phyloP scores from a whole-genome alignment of 2,113 vertebrate species.

The Columba janthina region DNA sequence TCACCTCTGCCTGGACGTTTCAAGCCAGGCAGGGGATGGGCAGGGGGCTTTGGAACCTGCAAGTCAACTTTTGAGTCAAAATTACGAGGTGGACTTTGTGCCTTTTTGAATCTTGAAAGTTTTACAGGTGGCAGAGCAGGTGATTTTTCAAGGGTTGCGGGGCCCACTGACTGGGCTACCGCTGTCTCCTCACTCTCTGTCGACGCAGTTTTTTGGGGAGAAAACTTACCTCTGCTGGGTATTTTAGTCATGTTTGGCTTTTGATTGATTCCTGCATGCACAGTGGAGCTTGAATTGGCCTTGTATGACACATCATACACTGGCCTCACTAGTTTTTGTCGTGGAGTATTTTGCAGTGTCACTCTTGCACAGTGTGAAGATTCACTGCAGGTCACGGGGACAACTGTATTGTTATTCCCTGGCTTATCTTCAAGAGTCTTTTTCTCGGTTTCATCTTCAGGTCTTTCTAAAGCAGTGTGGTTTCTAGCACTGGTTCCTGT shows the following conservation, averaged over 20 bases:
- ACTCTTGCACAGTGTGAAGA: slow-evolving; percentile 58
- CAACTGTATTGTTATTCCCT: slow-evolving; percentile 52
- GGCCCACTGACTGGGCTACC: background rate
- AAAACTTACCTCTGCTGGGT: slow-evolving; percentile 78
- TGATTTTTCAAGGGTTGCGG: slow-evolving; percentile 74
- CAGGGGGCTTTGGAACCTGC: slow-evolving; percentile 64
- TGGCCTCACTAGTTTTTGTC: slow-evolving; percentile 76
- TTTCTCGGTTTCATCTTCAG: slow-evolving; percentile 72
- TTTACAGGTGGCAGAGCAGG: slow-evolving; percentile 76
- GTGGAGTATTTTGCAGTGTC: slow-evolving; percentile 63
- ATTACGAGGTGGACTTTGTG: slow-evolving; percentile 62
- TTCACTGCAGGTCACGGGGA: slow-evolving; percentile 44
- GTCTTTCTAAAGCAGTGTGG: slow-evolving; percentile 68
- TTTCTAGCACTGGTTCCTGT: slow-evolving; percentile 66
- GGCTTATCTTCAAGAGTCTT: slow-evolving; percentile 52
- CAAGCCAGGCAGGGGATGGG: slow-evolving; percentile 37
- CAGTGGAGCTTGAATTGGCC: slow-evolving; percentile 64
- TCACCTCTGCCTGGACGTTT: slow-evolving; percentile 65
- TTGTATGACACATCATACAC: slow-evolving; percentile 57
- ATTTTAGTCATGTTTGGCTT: slow-evolving; percentile 81
- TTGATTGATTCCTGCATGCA: slow-evolving; percentile 52
- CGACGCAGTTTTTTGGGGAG: slow-evolving; percentile 76
- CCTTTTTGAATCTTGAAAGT: slow-evolving; percentile 77
- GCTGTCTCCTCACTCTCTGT: slow-evolving; percentile 25
- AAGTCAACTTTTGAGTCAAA: slow-evolving; percentile 67